Percentiles rank a stretch among this genome's conserved stretches.
These are phyloP conservation scores for Excalfactoria chinensis DNA, from an alignment of 2,113 vertebrate genomes.

Conservation along the genomic window DNA sequence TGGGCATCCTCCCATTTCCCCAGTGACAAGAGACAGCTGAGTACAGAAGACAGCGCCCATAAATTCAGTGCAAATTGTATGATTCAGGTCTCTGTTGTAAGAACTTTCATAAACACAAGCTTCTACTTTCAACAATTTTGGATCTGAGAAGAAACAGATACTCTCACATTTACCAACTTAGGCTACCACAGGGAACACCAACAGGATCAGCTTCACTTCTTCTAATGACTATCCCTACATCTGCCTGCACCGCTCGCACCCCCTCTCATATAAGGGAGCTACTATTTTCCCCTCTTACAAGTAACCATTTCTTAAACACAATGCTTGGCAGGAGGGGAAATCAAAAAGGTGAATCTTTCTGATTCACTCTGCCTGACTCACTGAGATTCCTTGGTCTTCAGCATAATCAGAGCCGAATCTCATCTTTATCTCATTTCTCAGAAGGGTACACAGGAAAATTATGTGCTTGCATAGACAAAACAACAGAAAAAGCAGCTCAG, in stretches of 20 bases:
- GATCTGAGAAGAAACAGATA: conserved; percentile 57
- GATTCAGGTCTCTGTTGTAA: conserved; percentile 62
- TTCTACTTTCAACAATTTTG: conserved; percentile 58
- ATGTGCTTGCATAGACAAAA: background rate
- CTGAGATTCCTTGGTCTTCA: background rate
- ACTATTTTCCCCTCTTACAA: background rate
- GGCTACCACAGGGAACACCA: conserved; percentile 26
- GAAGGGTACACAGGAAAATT: background rate
- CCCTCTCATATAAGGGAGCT: background rate
- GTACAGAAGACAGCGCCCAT: conserved; percentile 42
- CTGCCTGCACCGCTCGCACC: background rate
- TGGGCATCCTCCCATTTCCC: conserved; percentile 57
- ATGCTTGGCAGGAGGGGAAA: background rate
- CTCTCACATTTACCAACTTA: conserved; percentile 34
- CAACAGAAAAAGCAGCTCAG: background rate
- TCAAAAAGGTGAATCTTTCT: background rate
- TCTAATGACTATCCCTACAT: background rate
- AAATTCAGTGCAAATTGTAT: conserved; percentile 54
- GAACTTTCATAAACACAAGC: conserved; percentile 57
- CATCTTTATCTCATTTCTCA: background rate
- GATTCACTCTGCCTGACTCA: conserved; percentile 23
- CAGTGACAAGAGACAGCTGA: conserved; percentile 47
- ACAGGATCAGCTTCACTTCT: background rate
- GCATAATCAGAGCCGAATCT: background rate
- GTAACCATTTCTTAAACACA: conserved; percentile 20